A percentile compares a stretch with the other conserved stretches of the same genome.
These are phyloP conservation scores for Heliconius eleuchia DNA, from an alignment of 1,140 invertebrate species.

Conservation along the genomic window DNA sequence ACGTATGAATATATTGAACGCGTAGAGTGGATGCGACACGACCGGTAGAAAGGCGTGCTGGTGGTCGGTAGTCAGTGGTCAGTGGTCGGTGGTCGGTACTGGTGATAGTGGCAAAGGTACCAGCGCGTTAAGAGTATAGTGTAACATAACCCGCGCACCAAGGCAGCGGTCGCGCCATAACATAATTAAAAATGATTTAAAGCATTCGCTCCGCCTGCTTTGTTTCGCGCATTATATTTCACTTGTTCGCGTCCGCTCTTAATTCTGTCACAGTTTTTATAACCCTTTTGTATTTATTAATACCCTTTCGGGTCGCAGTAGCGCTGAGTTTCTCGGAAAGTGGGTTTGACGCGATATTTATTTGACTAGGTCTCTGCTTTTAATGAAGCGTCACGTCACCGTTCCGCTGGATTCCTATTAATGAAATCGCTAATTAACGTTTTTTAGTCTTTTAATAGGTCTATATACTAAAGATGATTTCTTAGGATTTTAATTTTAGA, in stretches of 20 bases:
- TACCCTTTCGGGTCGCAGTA: conserved; percentile 75
- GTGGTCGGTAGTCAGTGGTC: conserved; percentile 31
- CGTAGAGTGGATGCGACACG: conserved; percentile 29
- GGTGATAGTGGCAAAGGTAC: conserved; percentile 27
- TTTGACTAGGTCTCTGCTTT: conserved; percentile 62
- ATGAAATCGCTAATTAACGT: conserved; percentile 32
- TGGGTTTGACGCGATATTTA: conserved; percentile 73
- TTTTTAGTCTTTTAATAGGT: background rate
- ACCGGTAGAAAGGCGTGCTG: conserved; percentile 28
- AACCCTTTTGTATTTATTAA: conserved; percentile 79
- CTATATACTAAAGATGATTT: background rate
- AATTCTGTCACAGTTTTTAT: conserved; percentile 81
- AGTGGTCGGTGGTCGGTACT: conserved; percentile 25
- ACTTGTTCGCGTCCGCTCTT: conserved; percentile 77
- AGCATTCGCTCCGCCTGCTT: conserved; percentile 80
- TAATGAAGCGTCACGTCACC: conserved; percentile 76
- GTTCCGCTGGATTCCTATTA: conserved; percentile 49
- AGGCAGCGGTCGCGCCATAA: conserved; percentile 68
- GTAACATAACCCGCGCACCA: conserved; percentile 54
- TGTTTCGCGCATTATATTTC: conserved; percentile 81
- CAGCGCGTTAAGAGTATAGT: conserved; percentile 21
- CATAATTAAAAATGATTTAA: conserved; percentile 82
- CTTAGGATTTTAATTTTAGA: conserved; percentile 6
- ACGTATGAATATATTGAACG: conserved; percentile 25
- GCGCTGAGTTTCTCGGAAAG: conserved; percentile 76